Base-by-base conservation (phyloP, 2,797 vertebrate species). In the Lutjanus campechanus region DNA sequence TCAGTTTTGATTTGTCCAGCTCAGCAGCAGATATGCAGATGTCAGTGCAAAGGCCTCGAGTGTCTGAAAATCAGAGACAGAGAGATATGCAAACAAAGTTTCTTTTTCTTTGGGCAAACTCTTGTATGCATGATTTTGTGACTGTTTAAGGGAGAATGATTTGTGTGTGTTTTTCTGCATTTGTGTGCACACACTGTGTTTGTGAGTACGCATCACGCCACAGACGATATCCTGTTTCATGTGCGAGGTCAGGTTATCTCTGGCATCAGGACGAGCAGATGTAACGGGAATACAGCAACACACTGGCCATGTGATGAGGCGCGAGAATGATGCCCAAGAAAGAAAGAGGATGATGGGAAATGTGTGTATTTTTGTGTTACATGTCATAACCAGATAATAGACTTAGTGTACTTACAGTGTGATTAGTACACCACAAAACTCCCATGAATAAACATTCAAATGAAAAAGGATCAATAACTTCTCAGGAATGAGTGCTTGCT, bases 201-300 rank as follows among this genome's bases (percentile, higher is more conserved):
- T 81, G 40, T 63, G 66, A 49, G 20, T 66, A 29, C 46, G 41
- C 65, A 71, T 51, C 46, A 68, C 1, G 13, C 53, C 49, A 49
- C 54, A 60, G 13, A 69, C 20, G 61, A 78, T 84, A 88, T 89
- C 75, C 10, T 61, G 59, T 91, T 89, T 84, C 84, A 77, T 64
- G 55, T 25, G 8, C 43, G 62, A 74, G 85, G 69, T 84, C 79
- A 68, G 54, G 70, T 81, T 79, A 69, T 61, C 63, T 80, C 60
- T 56, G 74, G 84, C 78, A 81, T 81, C 72, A 71, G 29, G 44
- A 44, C 5, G 8, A 70, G 54, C 53, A 60, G 74, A 72, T 69
- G 55, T 86, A 77, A 87, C 55, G 1, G 78, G 86, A 92, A 80
- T 55, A 66, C 62, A 55, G 68, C 13, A 36, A 49, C 20, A 53